Percentiles rank a stretch among this genome's conserved stretches.
These are phyloP conservation scores for Labia minor DNA, from an alignment of 2,888 invertebrate species.

Conservation along the genomic window DNA sequence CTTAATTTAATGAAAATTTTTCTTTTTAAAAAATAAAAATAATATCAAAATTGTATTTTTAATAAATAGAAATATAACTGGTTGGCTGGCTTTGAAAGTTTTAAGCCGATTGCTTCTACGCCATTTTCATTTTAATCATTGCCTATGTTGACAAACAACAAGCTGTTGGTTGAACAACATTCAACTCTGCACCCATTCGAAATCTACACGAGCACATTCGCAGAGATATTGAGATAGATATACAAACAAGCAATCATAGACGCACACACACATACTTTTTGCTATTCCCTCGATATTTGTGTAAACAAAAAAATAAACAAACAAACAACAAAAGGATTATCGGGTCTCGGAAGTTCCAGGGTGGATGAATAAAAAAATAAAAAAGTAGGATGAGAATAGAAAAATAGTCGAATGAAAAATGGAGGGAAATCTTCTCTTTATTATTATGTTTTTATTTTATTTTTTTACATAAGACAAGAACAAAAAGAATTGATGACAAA, in stretches of 20 bases:
- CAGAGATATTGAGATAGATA: neutral
- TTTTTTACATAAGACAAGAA: too few relatives aligned
- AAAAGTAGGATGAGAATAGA: neutral
- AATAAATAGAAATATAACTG: neutral
- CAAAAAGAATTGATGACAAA: neutral
- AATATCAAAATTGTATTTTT: too few relatives aligned
- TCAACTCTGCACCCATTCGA: neutral
- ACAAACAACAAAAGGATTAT: conserved; percentile 7
- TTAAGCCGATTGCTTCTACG: neutral
- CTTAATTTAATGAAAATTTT: too few relatives aligned
- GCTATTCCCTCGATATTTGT: too few relatives aligned
- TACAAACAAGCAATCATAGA: neutral
- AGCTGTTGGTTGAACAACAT: conserved; percentile 6
- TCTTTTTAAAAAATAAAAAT: too few relatives aligned
- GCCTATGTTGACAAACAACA: neutral
- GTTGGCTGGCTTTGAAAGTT: neutral
- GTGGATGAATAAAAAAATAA: neutral
- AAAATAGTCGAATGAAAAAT: too few relatives aligned
- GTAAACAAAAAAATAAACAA: neutral
- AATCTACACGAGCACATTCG: neutral
- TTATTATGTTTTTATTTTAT: too few relatives aligned
- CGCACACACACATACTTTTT: neutral
- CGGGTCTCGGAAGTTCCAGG: neutral
- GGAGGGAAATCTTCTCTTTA: too few relatives aligned
- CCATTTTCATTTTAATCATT: conserved; percentile 1